These are phyloP conservation scores for Nasonia longicornis DNA, from an alignment of 1,140 invertebrate genomes.

Conservation along the genomic window DNA sequence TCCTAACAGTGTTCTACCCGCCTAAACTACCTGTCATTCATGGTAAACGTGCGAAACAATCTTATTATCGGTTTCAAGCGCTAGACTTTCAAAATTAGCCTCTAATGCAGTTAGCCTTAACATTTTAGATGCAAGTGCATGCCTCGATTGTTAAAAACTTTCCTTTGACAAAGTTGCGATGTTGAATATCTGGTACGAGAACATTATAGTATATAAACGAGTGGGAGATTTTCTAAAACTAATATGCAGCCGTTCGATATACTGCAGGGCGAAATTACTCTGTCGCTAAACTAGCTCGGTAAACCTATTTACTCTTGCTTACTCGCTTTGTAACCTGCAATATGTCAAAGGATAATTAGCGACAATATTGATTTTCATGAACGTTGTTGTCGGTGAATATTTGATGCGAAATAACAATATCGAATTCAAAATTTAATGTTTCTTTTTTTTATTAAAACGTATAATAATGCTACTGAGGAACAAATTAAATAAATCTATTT, in stretches of 20 bases:
- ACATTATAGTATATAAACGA: too few relatives aligned
- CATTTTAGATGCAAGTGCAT: background rate
- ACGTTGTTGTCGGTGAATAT: too few relatives aligned
- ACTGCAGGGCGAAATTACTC: too few relatives aligned
- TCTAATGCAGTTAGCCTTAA: background rate
- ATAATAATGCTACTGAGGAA: too few relatives aligned
- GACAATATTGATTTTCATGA: too few relatives aligned
- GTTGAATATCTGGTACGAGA: too few relatives aligned
- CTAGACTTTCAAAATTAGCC: background rate
- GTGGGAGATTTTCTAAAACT: too few relatives aligned
- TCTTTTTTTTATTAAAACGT: background rate
- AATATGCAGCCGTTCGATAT: too few relatives aligned
- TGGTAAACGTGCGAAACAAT: background rate
- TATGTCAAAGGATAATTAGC: too few relatives aligned
- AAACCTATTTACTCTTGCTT: background rate
- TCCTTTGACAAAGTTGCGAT: background rate
- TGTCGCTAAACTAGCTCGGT: too few relatives aligned
- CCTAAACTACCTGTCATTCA: background rate
- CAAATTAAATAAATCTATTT: too few relatives aligned
- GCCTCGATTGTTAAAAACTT: background rate
- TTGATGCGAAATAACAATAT: background rate
- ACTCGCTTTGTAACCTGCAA: background rate
- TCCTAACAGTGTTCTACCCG: background rate
- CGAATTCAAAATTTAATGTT: background rate
- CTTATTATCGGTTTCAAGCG: background rate